A percentile compares a stretch with the other conserved stretches of the same genome.
Evolutionary conservation across 2,888 invertebrate species (phyloP).

Genomic region (Chymomyza procnemis): DNA sequence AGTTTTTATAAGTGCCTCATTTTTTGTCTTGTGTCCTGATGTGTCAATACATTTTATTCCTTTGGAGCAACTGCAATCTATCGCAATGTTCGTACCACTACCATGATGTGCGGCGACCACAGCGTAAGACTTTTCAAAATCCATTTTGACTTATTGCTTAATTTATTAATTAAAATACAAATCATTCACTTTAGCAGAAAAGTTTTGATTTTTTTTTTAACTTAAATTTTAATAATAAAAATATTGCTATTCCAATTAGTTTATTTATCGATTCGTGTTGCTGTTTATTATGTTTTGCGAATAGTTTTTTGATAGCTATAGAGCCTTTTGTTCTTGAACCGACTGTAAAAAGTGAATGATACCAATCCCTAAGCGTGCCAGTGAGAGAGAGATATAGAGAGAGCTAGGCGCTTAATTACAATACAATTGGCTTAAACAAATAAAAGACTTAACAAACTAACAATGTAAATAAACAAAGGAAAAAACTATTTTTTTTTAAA

Average conservation of each 20-base stretch:
- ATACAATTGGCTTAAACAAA: neutral
- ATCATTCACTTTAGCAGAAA: constrained; percentile 38
- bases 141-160: constrained; percentile 36
- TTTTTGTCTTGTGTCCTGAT: no score
- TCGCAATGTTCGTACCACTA: no score
- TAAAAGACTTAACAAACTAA: neutral
- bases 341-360: neutral
- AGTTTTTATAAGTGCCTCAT: no score
- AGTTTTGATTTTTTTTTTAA: constrained; percentile 43
- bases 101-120: no score
- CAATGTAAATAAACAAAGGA: neutral
- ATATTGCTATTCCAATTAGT: constrained; percentile 66
- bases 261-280: constrained; percentile 43
- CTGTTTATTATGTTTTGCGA: neutral
- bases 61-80: no score
- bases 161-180: constrained; percentile 55
- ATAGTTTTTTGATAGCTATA: neutral
- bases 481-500: neutral
- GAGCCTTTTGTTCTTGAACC: neutral
- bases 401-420: neutral
- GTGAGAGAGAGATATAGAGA: no score
- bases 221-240: constrained; percentile 36
- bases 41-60: no score
- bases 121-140: neutral
- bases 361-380: neutral